These are phyloP conservation scores for Pipa parva DNA, from an alignment of 2,113 vertebrate species.

Conservation along the genomic window DNA sequence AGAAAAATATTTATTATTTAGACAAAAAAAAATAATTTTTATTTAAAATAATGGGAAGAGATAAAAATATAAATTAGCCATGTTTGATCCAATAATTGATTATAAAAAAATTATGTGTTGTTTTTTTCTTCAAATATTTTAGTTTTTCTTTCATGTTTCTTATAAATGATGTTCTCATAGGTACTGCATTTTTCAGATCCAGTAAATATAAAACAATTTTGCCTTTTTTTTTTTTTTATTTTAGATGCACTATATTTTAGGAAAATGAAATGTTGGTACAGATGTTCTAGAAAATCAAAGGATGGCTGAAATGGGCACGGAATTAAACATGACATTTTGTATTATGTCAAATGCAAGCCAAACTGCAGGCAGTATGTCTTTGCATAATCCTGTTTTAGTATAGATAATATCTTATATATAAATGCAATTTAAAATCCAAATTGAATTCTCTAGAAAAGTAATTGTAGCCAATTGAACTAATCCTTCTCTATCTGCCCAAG, in stretches of 20 bases:
- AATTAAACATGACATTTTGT: constrained; percentile 28
- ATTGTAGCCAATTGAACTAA: constrained; percentile 37
- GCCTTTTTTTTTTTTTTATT: constrained; percentile 5
- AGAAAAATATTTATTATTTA: too few relatives aligned
- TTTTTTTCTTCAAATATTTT: too few relatives aligned
- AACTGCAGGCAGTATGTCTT: constrained; percentile 25
- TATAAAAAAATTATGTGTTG: too few relatives aligned
- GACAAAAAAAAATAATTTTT: too few relatives aligned
- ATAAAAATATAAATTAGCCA: too few relatives aligned
- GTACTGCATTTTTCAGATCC: too few relatives aligned
- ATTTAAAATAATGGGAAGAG: too few relatives aligned
- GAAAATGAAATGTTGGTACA: constrained; percentile 23
- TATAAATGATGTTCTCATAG: too few relatives aligned
- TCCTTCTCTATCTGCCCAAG: constrained; percentile 30
- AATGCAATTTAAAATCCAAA: constrained; percentile 41
- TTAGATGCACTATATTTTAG: constrained; percentile 10
- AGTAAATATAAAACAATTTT: neutral
- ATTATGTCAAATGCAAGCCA: constrained; percentile 17
- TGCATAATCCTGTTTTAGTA: constrained; percentile 33
- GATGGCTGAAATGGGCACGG: constrained; percentile 19
- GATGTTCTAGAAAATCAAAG: constrained; percentile 21
- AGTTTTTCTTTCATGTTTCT: too few relatives aligned
- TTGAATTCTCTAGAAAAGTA: constrained; percentile 37
- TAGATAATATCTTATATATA: constrained; percentile 34
- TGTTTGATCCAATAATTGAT: too few relatives aligned